Percentiles rank a stretch among this genome's conserved stretches.
Conservation (phyloP, 2,888 invertebrate genomes). For the Coremacera marginata region DNA sequence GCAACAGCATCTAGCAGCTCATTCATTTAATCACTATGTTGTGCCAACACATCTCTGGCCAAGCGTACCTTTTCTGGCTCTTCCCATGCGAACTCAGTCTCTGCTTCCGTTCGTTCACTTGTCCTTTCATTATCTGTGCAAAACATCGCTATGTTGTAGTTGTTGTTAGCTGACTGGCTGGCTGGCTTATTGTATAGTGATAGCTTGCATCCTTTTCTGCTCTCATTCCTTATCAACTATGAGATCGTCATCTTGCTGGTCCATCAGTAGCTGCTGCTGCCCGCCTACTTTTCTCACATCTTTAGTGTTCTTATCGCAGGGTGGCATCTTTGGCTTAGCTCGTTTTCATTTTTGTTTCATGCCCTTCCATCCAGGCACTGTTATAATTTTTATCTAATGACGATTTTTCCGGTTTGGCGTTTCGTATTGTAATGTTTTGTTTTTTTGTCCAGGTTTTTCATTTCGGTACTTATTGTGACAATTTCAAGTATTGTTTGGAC, state of each 20-base stretch:
- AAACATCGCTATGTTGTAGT: constrained; percentile 4
- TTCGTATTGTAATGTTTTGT: not conserved
- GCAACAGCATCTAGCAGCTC: not conserved
- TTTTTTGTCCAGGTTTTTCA: not conserved
- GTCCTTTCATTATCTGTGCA: constrained; percentile 16
- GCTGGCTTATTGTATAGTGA: not conserved
- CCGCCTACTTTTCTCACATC: constrained; percentile 40
- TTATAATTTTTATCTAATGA: constrained; percentile 19
- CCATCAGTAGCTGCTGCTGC: not conserved
- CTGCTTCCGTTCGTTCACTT: not conserved
- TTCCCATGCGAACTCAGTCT: not conserved
- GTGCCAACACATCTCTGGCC: not conserved
- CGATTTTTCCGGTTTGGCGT: constrained; percentile 29
- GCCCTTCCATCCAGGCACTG: not conserved
- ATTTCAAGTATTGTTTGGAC: constrained; percentile 9
- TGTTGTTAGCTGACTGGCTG: not conserved
- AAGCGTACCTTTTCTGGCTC: not conserved
- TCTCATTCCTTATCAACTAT: not conserved
- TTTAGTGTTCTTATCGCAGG: constrained; percentile 16
- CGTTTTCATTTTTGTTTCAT: constrained; percentile 1
- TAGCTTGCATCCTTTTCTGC: not conserved
- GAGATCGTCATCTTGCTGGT: not conserved
- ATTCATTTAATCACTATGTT: constrained; percentile 22
- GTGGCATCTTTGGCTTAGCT: not conserved
- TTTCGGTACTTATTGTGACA: constrained; percentile 3